A percentile compares a stretch with the other conserved stretches of the same genome.
These are phyloP conservation scores for Drosophila kanekoi DNA, from an alignment of 2,888 invertebrate genomes.

Conservation along the genomic window DNA sequence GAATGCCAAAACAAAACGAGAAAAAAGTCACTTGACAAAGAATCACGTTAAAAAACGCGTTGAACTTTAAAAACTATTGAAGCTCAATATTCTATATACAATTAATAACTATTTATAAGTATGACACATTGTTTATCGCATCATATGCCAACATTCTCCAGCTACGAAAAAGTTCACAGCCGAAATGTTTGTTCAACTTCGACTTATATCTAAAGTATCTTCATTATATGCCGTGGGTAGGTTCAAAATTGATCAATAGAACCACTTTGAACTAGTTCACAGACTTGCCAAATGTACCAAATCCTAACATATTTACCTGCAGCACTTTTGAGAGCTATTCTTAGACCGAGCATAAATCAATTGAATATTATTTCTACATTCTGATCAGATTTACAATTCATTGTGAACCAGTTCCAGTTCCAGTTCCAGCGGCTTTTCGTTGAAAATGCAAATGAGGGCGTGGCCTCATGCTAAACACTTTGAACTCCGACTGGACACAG, in stretches of 20 bases:
- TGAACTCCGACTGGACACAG: conserved; percentile 18
- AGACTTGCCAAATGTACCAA: too few species aligned
- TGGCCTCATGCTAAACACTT: conserved; percentile 12
- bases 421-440: background rate
- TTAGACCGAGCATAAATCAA: too few species aligned
- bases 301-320: too few species aligned
- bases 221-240: background rate
- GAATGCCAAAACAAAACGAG: background rate
- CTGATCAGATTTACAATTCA: background rate
- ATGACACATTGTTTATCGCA: too few species aligned
- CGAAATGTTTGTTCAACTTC: too few species aligned
- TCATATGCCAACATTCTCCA: too few species aligned
- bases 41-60: background rate
- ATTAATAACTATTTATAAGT: too few species aligned
- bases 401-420: background rate
- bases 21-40: background rate
- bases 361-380: too few species aligned
- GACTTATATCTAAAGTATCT: too few species aligned
- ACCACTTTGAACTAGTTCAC: conserved; percentile 1
- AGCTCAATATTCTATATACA: too few species aligned
- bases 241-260: background rate
- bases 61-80: background rate
- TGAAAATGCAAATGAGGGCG: conserved; percentile 50
- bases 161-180: too few species aligned
- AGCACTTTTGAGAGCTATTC: too few species aligned